Base-by-base conservation (phyloP, 2,888 invertebrate species). In the Xestoiulus laeticollis region DNA sequence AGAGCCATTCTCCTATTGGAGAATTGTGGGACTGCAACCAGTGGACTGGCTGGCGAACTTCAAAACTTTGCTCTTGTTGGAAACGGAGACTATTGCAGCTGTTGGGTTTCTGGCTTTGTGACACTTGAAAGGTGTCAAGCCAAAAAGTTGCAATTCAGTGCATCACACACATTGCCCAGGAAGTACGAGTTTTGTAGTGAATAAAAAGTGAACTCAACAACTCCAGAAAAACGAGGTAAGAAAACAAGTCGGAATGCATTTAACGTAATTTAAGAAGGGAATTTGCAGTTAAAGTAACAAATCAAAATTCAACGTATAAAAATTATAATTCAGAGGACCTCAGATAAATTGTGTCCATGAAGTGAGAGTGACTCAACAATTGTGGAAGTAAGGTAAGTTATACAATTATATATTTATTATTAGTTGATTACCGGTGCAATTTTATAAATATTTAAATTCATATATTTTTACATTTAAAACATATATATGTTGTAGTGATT, bases 1-100 rank as follows among this genome's bases (percentile, higher is more conserved):
- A 68, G 68, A 68, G 68, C 68, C 68, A 68, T 68, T 68, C 68
- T 68, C 68, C 68, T 68, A 68, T 68, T 68, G 68, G 68, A 68
- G 68, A 22, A 68, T 68, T 26, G 68, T 68, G 26, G 12, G 26
- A 68, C 26, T 68, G 26, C 68, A 68, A 68, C 68, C 68, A 68
- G 68, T 68, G 68, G 22, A 26, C 68, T 68, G 68, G 68, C 12
- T 68, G 68, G 26, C 68, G 19, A 68, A 68, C 22, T 68, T 68
- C 68, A 26, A 68, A 68, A 68, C 68, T 68, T 68, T 68, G 26
- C 10, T 22, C 22, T 22, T 68, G 12, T 22, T 68, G 10, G 68
- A 68, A n/a, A 26, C 26, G 26, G 68, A 22, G 68, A 12, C 14
- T 22, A 68, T 68, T 10, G 68, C 19, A 68, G 68, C 68, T 26